Percentiles rank a stretch among this genome's conserved stretches.
Conservation (phyloP, 2,113 vertebrate species). For the Oncorhynchus keta region DNA sequence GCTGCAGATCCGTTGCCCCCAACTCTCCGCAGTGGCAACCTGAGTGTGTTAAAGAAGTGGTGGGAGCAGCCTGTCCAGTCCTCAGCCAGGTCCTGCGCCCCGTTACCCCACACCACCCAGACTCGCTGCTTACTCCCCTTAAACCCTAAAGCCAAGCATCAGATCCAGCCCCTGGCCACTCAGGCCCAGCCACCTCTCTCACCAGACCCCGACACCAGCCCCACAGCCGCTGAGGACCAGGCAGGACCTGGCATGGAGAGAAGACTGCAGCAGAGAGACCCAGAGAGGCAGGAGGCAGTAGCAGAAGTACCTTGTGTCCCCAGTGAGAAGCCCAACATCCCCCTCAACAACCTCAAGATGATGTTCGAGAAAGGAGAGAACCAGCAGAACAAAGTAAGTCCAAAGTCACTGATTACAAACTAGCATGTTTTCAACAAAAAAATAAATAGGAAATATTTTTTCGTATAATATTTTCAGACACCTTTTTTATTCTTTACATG, state of each 20-base stretch:
- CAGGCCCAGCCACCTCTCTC: neutral
- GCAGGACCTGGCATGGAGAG: constrained; percentile 68
- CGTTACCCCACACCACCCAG: constrained; percentile 56
- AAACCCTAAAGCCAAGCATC: constrained; percentile 29
- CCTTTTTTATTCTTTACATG: constrained; percentile 59
- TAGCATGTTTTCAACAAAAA: neutral
- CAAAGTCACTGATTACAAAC: neutral
- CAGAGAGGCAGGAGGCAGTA: constrained; percentile 46
- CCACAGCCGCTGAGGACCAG: constrained; percentile 21
- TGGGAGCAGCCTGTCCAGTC: constrained; percentile 76
- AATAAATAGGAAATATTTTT: constrained; percentile 48
- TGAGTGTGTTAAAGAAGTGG: constrained; percentile 85
- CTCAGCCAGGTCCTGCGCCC: constrained; percentile 7
- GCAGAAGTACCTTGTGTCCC: constrained; percentile 46
- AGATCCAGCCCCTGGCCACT: constrained; percentile 51
- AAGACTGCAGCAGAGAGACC: constrained; percentile 62
- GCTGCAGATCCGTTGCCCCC: constrained; percentile 74
- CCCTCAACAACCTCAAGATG: constrained; percentile 92
- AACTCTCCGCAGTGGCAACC: constrained; percentile 71
- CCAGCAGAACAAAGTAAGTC: constrained; percentile 76
- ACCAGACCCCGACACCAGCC: constrained; percentile 16
- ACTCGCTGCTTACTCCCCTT: constrained; percentile 29
- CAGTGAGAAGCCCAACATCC: constrained; percentile 83
- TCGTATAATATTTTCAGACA: constrained; percentile 68
- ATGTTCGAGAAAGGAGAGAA: constrained; percentile 90